Conservation (phyloP, 1,140 invertebrate species). For the Nephila pilipes region DNA sequence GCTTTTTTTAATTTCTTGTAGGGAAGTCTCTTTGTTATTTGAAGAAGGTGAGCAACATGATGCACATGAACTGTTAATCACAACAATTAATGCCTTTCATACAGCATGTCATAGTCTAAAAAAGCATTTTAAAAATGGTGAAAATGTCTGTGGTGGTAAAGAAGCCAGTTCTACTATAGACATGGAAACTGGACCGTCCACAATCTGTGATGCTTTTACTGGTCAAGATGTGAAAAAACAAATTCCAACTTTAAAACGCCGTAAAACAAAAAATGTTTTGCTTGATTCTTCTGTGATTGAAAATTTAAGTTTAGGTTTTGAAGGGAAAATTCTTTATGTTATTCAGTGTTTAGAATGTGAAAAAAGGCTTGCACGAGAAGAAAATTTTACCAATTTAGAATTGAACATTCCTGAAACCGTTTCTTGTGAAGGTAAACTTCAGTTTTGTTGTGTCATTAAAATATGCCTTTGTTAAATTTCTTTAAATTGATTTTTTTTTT, state of each 20-base stretch:
- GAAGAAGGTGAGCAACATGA: slow-evolving; percentile 70
- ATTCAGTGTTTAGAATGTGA: slow-evolving; percentile 61
- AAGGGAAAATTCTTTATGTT: slow-evolving; percentile 54
- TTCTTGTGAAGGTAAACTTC: slow-evolving; percentile 42
- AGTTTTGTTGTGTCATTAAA: background rate
- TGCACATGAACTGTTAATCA: slow-evolving; percentile 68
- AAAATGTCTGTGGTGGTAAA: no score
- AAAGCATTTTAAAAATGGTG: slow-evolving; percentile 19
- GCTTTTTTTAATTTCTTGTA: slow-evolving; percentile 2
- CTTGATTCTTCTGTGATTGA: background rate
- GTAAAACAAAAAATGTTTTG: background rate
- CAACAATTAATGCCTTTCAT: slow-evolving; percentile 19
- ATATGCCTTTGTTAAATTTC: no score
- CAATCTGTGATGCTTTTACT: background rate
- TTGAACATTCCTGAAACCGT: slow-evolving; percentile 35
- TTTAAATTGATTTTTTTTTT: no score
- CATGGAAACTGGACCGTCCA: background rate
- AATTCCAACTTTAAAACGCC: background rate
- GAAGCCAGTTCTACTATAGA: background rate
- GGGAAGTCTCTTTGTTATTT: slow-evolving; percentile 58
- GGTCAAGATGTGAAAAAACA: background rate
- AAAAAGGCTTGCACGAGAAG: slow-evolving; percentile 26
- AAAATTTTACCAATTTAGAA: slow-evolving; percentile 55
- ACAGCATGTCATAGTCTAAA: slow-evolving; percentile 45
- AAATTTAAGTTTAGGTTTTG: slow-evolving; percentile 40